These are phyloP conservation scores for Ceratina calcarata DNA, from an alignment of 1,140 invertebrate species.

Conservation along the genomic window DNA sequence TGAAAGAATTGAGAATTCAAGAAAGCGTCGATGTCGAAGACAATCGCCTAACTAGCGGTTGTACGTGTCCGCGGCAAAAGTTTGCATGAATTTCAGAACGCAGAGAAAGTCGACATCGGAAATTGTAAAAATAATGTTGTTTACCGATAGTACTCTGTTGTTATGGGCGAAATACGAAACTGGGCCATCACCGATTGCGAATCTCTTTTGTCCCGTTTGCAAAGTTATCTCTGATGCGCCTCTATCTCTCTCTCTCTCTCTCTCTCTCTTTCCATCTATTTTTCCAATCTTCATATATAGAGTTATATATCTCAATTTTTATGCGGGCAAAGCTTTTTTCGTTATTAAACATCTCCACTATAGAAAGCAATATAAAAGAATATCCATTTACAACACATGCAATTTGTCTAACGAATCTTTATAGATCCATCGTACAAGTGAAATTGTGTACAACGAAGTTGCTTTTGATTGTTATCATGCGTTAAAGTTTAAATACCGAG, in stretches of 20 bases:
- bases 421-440: too few relatives aligned
- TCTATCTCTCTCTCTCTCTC: too few relatives aligned
- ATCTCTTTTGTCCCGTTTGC: constrained; percentile 4
- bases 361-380: not conserved
- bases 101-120: not conserved
- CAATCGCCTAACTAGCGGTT: not conserved
- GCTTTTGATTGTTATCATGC: too few relatives aligned
- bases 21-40: not conserved
- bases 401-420: too few relatives aligned
- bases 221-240: constrained; percentile 21
- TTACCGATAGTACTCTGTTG: constrained; percentile 23
- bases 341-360: not conserved
- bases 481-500: not conserved
- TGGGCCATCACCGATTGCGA: constrained; percentile 39
- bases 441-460: too few relatives aligned
- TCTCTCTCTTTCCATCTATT: not conserved
- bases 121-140: constrained; percentile 58
- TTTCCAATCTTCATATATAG: not conserved
- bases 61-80: not conserved
- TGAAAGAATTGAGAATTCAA: not conserved
- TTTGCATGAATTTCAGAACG: not conserved
- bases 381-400: not conserved
- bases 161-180: constrained; percentile 35
- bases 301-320: not conserved
- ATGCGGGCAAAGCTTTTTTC: not conserved